Evolutionary conservation across 2,797 vertebrate genomes (phyloP).

Genomic region (Podargus strigoides): DNA sequence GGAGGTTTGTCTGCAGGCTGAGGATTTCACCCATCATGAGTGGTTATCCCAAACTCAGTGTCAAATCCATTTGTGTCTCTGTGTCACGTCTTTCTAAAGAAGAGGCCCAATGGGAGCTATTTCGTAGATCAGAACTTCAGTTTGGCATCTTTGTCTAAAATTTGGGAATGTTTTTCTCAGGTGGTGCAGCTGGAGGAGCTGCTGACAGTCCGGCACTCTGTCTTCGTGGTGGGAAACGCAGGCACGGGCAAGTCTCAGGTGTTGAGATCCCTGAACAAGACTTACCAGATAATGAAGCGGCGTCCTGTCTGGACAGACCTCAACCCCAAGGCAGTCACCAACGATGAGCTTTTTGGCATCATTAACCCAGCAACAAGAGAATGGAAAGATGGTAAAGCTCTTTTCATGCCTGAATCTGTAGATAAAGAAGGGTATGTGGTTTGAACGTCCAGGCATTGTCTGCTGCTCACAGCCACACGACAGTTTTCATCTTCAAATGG

Average conservation of each 20-base stretch:
- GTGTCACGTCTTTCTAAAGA: background rate
- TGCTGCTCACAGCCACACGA: background rate
- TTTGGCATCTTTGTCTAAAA: background rate
- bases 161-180: slow-evolving; percentile 59
- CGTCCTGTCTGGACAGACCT: slow-evolving; percentile 90
- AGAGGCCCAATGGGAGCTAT: background rate
- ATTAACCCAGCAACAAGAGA: slow-evolving; percentile 92
- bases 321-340: slow-evolving; percentile 95
- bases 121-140: background rate
- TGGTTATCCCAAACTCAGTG: background rate
- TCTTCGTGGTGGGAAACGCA: slow-evolving; percentile 90
- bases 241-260: slow-evolving; percentile 95
- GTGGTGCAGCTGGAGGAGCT: slow-evolving; percentile 95
- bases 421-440: background rate
- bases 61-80: background rate
- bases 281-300: slow-evolving; percentile 88
- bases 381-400: slow-evolving; percentile 85
- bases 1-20: background rate
- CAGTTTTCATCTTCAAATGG: background rate
- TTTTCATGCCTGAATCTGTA: background rate
- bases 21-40: background rate
- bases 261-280: slow-evolving; percentile 86
- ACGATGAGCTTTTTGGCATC: slow-evolving; percentile 93
- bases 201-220: slow-evolving; percentile 88
- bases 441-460: background rate